phyloP scores from a whole-genome alignment of 1,140 invertebrate species.

The Trigoniulus corallinus region DNA sequence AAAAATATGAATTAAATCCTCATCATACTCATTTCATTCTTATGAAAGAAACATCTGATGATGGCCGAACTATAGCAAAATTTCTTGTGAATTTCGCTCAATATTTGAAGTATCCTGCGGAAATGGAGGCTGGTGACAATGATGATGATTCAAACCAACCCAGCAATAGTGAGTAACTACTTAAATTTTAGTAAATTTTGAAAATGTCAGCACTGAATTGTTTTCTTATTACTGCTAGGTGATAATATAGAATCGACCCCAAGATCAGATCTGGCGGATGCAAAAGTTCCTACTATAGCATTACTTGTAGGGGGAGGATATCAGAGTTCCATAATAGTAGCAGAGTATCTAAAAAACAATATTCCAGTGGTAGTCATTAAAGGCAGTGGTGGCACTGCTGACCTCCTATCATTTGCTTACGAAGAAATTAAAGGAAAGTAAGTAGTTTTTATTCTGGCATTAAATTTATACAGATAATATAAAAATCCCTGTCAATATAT shows the following conservation, averaged over 20 bases:
- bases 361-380: constrained; percentile 28
- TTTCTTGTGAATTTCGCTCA: constrained; percentile 6
- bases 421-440: constrained; percentile 26
- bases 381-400: constrained; percentile 27
- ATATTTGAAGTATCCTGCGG: neutral
- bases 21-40: constrained; percentile 24
- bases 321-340: constrained; percentile 22
- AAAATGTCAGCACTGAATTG: neutral
- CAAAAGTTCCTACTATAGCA: constrained; percentile 25
- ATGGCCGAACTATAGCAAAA: neutral
- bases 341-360: constrained; percentile 25
- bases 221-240: neutral
- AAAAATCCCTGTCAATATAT: too few relatives aligned
- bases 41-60: constrained; percentile 13
- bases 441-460: constrained; percentile 3
- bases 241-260: neutral
- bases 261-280: constrained; percentile 6
- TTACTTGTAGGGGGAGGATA: constrained; percentile 28
- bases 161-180: too few relatives aligned
- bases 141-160: too few relatives aligned
- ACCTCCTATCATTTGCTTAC: constrained; percentile 26
- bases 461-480: neutral
- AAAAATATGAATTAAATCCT: constrained; percentile 20
- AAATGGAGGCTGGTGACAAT: neutral
- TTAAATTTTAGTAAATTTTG: too few relatives aligned